phyloP scores from a whole-genome alignment of 2,888 invertebrate species.

The Chalcosyrphus nemorum region DNA sequence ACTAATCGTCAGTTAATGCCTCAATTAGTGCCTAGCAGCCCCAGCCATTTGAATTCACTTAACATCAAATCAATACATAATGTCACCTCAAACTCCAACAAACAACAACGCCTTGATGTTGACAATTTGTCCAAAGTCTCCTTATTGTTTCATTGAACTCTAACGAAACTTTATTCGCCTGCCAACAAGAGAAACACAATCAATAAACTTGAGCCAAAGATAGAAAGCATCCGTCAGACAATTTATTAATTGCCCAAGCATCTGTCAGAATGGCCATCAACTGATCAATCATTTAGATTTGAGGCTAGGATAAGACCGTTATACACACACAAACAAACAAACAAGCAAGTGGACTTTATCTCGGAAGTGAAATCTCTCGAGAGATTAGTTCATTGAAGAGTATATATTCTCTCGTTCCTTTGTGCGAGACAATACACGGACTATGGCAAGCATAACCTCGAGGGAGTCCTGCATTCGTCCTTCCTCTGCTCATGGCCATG shows the following conservation, averaged over 20 bases:
- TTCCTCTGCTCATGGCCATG: background rate
- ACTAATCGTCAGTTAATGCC: background rate
- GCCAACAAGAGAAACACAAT: background rate
- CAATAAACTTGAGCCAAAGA: background rate
- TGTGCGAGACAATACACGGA: background rate
- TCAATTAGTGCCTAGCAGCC: background rate
- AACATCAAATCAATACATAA: slow-evolving; percentile 9
- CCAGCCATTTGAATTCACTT: background rate
- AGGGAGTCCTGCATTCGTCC: background rate
- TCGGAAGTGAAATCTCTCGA: background rate
- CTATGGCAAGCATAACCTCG: background rate
- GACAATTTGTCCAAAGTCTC: slow-evolving; percentile 4
- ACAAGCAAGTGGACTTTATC: too few relatives aligned
- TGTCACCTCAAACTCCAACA: background rate
- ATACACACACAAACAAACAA: background rate
- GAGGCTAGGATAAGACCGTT: too few relatives aligned
- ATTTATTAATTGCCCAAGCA: slow-evolving; percentile 39
- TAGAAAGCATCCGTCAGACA: slow-evolving; percentile 6
- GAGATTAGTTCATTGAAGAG: background rate
- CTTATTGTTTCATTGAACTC: slow-evolving; percentile 16
- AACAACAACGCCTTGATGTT: too few relatives aligned
- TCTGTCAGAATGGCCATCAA: slow-evolving; percentile 44
- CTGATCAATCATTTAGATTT: slow-evolving; percentile 35
- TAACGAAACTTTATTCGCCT: background rate
- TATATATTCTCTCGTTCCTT: background rate